Evolutionary conservation across 1,140 invertebrate species (phyloP), one percentile per base, ranked within the genome.

Genomic region (Pseudomyrmex concolor): DNA sequence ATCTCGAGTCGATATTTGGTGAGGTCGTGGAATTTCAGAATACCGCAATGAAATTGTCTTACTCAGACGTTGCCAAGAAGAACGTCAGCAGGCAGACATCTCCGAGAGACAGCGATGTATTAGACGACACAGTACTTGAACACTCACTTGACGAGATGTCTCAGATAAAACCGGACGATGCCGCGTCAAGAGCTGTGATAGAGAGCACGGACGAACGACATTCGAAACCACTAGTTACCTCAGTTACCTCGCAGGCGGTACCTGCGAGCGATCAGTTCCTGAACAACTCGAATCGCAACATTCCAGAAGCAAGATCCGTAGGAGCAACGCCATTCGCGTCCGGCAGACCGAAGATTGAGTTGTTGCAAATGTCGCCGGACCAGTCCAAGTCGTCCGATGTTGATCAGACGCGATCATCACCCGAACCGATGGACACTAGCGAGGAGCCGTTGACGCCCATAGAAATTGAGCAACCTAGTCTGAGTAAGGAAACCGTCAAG

Each of bases 381-480:
- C 48, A 43, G 12, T 48, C 67, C 12, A 77, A 57, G 25, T 10
- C 12, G 1, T 55, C 72, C 7, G 19, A 0, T 9, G 5, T 9
- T 34, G 34, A 54, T 15, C 48, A 7, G 22, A 54, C 4, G 22
- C 62, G 25, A 1, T 76, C 78, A 4, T 66, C 86, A 0, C 70
- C 83, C 0, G 91, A 93, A 63, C 89, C 90, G 3, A 92, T 92
- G 89, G 89, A 90, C 60, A 91, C 89, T 1, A 86, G 86, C 1
- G 91, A 94, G 66, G 92, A 93, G 85, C 88, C 87, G 8, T 15
- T 92, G 5, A 91, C 90, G 9, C 89, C 91, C 12, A 87, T 77
- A 19, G 91, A 93, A 86, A 34, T 83, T 8, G 64, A 86, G 51
- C 51, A 76, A 17, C 43, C 54, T 54, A 67, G 22, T 55, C 8